A percentile compares a stretch with the other conserved stretches of the same genome.
phyloP scores from a whole-genome alignment of 2,888 invertebrate species.

The Quadriops clusia region DNA sequence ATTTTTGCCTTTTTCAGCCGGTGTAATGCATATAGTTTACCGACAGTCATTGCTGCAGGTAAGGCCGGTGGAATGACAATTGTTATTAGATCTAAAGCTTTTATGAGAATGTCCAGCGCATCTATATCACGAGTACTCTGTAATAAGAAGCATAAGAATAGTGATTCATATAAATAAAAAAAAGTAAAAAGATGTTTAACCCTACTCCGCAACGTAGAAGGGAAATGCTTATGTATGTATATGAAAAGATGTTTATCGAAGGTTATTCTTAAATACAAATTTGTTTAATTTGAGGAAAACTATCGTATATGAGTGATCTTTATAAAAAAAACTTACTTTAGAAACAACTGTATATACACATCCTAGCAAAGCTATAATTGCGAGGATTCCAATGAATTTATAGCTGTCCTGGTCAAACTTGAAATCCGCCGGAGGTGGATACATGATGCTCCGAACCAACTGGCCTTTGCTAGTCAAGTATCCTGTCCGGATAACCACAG shows the following conservation, averaged over 20 bases:
- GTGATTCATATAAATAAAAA: too few species aligned
- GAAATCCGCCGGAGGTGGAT: slow-evolving; percentile 92
- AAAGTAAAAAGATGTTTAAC: too few species aligned
- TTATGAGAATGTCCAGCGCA: slow-evolving; percentile 54
- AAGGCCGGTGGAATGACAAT: slow-evolving; percentile 91
- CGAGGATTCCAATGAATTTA: slow-evolving; percentile 75
- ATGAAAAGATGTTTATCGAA: too few species aligned
- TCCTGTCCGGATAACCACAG: slow-evolving; percentile 73
- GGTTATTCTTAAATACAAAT: too few species aligned
- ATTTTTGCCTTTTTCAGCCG: slow-evolving; percentile 66
- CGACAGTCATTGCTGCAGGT: slow-evolving; percentile 94
- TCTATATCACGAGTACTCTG: slow-evolving; percentile 51
- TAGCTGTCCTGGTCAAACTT: slow-evolving; percentile 91
- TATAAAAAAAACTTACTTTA: slow-evolving; percentile 54
- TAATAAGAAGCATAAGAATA: slow-evolving; percentile 9
- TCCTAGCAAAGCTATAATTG: slow-evolving; percentile 66
- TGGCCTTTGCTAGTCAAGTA: slow-evolving; percentile 82
- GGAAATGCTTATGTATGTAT: too few species aligned
- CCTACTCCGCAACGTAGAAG: too few species aligned
- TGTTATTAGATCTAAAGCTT: slow-evolving; percentile 84
- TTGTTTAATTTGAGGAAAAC: too few species aligned
- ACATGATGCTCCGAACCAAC: slow-evolving; percentile 83
- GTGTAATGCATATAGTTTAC: slow-evolving; percentile 80
- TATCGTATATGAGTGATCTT: too few species aligned
- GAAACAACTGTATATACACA: slow-evolving; percentile 78